Conservation (phyloP, 2,888 invertebrate species). For the Rhodophaea formosa region DNA sequence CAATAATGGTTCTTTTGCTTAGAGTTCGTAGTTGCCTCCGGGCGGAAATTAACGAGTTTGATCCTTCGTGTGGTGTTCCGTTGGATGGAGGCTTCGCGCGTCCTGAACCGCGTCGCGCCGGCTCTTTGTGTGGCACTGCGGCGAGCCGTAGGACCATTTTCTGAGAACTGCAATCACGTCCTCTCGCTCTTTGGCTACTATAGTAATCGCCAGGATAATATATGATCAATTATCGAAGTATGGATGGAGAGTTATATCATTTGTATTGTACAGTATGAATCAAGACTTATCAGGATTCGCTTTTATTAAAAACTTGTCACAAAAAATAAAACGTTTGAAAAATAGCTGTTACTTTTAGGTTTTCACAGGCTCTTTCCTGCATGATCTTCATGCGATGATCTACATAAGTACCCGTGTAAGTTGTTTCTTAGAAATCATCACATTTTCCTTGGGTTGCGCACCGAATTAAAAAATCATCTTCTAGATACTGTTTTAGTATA, state of each 20-base stretch:
- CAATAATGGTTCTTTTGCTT: neutral
- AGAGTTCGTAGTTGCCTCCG: neutral
- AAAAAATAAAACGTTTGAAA: too few species aligned
- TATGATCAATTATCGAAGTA: neutral
- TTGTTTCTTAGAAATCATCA: too few species aligned
- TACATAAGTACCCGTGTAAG: too few species aligned
- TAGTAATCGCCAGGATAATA: neutral
- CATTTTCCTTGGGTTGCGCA: too few species aligned
- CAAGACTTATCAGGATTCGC: too few species aligned
- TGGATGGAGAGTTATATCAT: too few species aligned
- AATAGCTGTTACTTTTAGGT: too few species aligned
- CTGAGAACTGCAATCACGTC: neutral
- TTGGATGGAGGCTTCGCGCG: neutral
- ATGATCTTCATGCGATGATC: too few species aligned
- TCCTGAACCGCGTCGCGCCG: neutral
- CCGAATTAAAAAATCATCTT: too few species aligned
- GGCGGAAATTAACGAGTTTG: neutral
- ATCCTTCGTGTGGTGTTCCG: neutral
- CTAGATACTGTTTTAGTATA: neutral
- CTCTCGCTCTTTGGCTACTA: neutral
- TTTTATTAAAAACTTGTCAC: too few species aligned
- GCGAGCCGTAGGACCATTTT: neutral
- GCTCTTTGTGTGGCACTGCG: neutral
- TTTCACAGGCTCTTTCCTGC: too few species aligned
- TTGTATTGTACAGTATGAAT: too few species aligned